These are phyloP conservation scores for Erinaceus europaeus DNA, from an alignment of 2,113 vertebrate species.

Conservation along the genomic window DNA sequence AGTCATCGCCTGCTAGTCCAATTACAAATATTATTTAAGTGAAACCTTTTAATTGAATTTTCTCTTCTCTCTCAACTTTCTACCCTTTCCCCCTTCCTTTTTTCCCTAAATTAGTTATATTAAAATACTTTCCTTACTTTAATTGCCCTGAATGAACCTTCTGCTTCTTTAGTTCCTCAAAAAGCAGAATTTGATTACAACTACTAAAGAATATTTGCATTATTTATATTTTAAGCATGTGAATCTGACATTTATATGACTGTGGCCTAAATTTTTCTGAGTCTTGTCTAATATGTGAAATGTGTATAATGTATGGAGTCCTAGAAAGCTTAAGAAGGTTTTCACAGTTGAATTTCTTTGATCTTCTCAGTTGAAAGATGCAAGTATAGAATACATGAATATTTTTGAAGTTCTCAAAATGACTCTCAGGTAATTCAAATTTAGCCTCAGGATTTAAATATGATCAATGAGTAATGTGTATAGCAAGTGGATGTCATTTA, in stretches of 20 bases:
- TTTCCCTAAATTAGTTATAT: constrained; percentile 31
- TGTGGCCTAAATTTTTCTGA: constrained; percentile 68
- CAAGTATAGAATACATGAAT: constrained; percentile 46
- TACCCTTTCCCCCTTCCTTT: neutral
- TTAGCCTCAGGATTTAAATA: constrained; percentile 50
- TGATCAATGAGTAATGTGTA: constrained; percentile 17
- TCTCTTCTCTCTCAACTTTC: neutral
- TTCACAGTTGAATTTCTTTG: constrained; percentile 59
- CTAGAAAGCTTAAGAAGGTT: constrained; percentile 66
- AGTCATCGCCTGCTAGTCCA: neutral
- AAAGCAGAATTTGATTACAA: constrained; percentile 43
- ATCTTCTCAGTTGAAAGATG: constrained; percentile 62
- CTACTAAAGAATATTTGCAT: constrained; percentile 7
- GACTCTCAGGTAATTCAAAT: constrained; percentile 60
- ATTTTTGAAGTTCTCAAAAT: constrained; percentile 55
- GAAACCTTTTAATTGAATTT: neutral
- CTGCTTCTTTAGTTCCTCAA: constrained; percentile 38
- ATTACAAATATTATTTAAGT: constrained; percentile 15
- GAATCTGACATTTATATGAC: constrained; percentile 65
- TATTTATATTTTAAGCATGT: constrained; percentile 64
- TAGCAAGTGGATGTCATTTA: neutral
- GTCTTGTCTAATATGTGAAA: constrained; percentile 58
- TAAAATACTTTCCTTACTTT: constrained; percentile 43
- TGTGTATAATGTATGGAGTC: constrained; percentile 35
- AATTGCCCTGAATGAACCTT: constrained; percentile 35